Evolutionary conservation across 2,797 vertebrate species (phyloP), one percentile per base, ranked within the genome.

Genomic region (Sebastes glaucus): DNA sequence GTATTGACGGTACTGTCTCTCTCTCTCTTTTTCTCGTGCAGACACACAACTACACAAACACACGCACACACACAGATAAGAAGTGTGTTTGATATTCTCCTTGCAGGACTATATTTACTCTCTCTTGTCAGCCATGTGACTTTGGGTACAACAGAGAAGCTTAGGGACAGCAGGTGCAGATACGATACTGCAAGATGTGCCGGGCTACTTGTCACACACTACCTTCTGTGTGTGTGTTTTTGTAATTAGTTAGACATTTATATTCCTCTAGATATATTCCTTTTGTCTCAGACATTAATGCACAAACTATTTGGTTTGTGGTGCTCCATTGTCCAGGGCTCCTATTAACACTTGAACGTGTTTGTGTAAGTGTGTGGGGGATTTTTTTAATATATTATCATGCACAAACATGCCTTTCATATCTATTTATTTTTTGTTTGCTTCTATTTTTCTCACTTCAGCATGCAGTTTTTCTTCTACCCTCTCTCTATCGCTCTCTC

Each of bases 141-240:
- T 73, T 46, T 63, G 27, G 70, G 65, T 46, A 66, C 82, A 90
- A 59, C 83, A 81, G 71, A 82, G 62, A 73, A 63, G 82, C 85
- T 82, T 87, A 56, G 60, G 74, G 64, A 81, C 80, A 88, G 80
- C 86, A 89, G 87, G 67, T 91, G 74, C 66, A 86, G 77, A 85
- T 80, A 56, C 61, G 68, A 82, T 35, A 38, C 62, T 72, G 75
- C 65, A 80, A 85, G 46, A 89, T 74, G 57, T 20, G 10, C 56
- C 3, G 53, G 69, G 38, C 46, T 55, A 22, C 72, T 78, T 74
- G 56, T 71, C 71, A 66, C 33, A 62, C 55, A 57, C 27, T 53
- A 28, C 33, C n/a, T 35, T 77, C n/a, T 70, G 46, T 77, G 71
- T 35, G 11, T 52, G 49, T 70, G 49, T 53, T 7, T 55, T 33